Percentiles rank a stretch among this genome's conserved stretches.
Conservation (phyloP, 2,113 vertebrate species). For the Gopherus evgoodei region DNA sequence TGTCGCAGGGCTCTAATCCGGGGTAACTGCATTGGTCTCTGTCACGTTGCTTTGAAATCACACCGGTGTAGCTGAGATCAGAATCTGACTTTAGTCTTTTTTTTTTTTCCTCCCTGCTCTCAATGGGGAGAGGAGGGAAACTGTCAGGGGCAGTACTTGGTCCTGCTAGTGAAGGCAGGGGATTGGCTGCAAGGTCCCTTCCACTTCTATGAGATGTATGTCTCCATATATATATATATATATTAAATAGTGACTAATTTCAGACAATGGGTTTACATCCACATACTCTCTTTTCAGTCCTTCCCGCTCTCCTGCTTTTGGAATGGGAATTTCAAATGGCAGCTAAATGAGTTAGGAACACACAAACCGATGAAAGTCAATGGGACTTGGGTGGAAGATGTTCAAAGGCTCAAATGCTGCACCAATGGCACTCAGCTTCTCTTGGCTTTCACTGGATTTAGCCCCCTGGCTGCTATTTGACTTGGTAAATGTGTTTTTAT, state of each 20-base stretch:
- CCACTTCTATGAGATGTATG: too few species aligned
- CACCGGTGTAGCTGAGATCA: background rate
- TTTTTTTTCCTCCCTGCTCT: background rate
- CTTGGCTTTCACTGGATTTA: background rate
- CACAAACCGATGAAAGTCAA: background rate
- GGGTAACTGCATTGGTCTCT: background rate
- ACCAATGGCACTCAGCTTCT: background rate
- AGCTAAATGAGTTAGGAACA: background rate
- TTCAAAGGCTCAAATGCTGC: background rate
- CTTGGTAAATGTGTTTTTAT: background rate
- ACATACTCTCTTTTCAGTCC: background rate
- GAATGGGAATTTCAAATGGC: background rate
- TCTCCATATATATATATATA: too few species aligned
- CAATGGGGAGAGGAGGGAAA: too few species aligned
- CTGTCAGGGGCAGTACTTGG: too few species aligned
- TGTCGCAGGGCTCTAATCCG: background rate
- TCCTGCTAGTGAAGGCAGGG: too few species aligned
- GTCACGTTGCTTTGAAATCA: background rate
- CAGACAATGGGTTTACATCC: background rate
- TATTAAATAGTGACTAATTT: background rate
- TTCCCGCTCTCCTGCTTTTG: background rate
- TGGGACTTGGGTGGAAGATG: background rate
- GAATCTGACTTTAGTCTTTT: background rate
- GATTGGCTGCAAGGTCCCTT: too few species aligned
- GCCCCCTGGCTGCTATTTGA: rapidly evolving